Evolutionary conservation across 2,113 vertebrate species (phyloP).

Genomic region (Zosterops lateralis): DNA sequence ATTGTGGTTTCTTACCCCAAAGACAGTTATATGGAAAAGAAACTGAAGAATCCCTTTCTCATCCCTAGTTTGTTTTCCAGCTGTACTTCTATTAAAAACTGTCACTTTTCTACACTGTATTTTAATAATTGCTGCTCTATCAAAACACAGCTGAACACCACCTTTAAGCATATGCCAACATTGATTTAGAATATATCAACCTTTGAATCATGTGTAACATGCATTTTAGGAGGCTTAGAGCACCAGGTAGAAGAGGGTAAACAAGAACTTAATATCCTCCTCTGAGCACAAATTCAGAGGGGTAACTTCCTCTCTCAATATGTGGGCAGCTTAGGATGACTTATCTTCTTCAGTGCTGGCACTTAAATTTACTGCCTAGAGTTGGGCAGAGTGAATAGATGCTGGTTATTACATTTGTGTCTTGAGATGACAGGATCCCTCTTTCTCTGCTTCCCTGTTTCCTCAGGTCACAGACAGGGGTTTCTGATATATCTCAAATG

Average conservation of each 20-base stretch:
- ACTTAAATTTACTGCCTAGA: not conserved
- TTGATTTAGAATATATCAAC: not conserved
- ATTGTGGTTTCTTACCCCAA: constrained; percentile 36
- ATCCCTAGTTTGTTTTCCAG: not conserved
- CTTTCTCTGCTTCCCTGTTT: not conserved
- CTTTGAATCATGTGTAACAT: not conserved
- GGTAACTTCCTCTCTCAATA: not conserved
- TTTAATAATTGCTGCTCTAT: not conserved
- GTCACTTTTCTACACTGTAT: not conserved
- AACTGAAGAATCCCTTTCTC: not conserved
- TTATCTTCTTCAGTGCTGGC: not conserved
- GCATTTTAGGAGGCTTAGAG: not conserved
- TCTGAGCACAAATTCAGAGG: not conserved
- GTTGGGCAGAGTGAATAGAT: not conserved
- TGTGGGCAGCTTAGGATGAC: not conserved
- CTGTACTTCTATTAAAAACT: not conserved
- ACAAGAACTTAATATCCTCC: not conserved
- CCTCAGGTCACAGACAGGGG: rapidly evolving
- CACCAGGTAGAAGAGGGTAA: not conserved
- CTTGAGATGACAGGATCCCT: not conserved
- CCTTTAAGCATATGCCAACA: not conserved
- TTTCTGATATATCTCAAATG: not conserved
- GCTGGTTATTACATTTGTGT: not conserved
- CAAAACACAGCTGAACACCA: not conserved
- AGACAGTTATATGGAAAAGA: not conserved